A percentile compares a stretch with the other conserved stretches of the same genome.
phyloP scores from a whole-genome alignment of 2,113 vertebrate genomes.

The Upupa epops region DNA sequence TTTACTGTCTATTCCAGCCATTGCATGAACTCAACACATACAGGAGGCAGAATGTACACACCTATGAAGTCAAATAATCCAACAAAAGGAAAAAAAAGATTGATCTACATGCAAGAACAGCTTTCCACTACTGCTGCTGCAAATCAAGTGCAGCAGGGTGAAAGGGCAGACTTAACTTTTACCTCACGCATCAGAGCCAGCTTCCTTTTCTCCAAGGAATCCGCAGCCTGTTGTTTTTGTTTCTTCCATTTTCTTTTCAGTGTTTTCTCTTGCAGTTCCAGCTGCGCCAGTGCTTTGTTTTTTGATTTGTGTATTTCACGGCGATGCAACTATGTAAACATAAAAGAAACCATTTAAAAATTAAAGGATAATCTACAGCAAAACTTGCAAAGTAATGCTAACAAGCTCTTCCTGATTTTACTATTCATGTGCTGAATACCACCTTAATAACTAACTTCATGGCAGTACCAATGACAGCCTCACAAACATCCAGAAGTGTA shows the following conservation, averaged over 20 bases:
- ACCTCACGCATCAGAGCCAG: constrained; percentile 88
- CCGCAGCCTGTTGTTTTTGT: constrained; percentile 59
- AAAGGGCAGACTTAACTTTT: not conserved
- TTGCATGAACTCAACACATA: not conserved
- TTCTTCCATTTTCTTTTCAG: constrained; percentile 74
- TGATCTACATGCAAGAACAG: not conserved
- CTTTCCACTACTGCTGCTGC: not conserved
- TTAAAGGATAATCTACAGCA: not conserved
- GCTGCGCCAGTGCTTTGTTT: constrained; percentile 83
- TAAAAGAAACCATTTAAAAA: not conserved
- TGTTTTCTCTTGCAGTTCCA: constrained; percentile 87
- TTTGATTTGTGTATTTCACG: constrained; percentile 91
- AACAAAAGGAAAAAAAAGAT: not conserved
- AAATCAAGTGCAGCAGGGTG: not conserved
- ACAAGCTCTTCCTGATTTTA: not conserved
- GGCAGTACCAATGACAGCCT: not conserved
- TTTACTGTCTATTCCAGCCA: not conserved
- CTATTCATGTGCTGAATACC: not conserved
- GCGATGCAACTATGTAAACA: constrained; percentile 74
- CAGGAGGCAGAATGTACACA: not conserved
- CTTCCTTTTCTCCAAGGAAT: constrained; percentile 77
- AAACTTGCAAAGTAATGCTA: not conserved
- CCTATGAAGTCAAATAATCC: not conserved
- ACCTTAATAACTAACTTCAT: not conserved
- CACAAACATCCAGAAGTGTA: not conserved